These are phyloP conservation scores for Drosophila recens DNA, from an alignment of 2,888 invertebrate species.

Conservation along the genomic window DNA sequence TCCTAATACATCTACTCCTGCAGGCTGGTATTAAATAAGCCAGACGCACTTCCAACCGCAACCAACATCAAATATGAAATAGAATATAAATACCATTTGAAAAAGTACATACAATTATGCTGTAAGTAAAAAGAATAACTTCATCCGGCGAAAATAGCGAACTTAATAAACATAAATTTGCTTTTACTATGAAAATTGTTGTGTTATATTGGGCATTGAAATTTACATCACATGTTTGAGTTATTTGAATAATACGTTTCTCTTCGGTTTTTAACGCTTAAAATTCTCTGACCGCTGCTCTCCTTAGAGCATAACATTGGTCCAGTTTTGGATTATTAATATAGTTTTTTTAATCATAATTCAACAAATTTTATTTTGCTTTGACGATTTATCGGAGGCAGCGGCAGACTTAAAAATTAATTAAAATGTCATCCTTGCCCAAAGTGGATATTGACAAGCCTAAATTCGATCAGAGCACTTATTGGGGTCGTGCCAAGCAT, in stretches of 20 bases:
- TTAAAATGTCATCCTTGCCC: slow-evolving; percentile 50
- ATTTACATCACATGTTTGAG: neutral
- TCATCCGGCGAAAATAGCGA: neutral
- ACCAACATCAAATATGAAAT: slow-evolving; percentile 70
- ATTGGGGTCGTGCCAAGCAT: slow-evolving; percentile 94
- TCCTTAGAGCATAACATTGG: neutral
- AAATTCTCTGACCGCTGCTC: slow-evolving; percentile 2
- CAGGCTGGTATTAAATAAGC: slow-evolving; percentile 63
- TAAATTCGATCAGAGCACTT: slow-evolving; percentile 96
- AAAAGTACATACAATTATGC: slow-evolving; percentile 12
- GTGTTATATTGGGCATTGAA: neutral
- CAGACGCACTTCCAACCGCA: slow-evolving; percentile 66
- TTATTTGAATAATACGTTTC: neutral
- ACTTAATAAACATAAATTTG: neutral
- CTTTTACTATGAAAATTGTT: neutral
- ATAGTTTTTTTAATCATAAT: neutral
- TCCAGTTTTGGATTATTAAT: neutral
- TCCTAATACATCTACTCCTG: neutral
- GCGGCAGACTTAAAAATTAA: neutral
- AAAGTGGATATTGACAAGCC: slow-evolving; percentile 89
- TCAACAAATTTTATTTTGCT: neutral
- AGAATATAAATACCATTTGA: slow-evolving; percentile 15
- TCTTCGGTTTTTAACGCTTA: neutral
- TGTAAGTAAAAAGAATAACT: too few species aligned
- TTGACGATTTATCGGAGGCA: neutral